Evolutionary conservation across 2,113 vertebrate genomes (phyloP).

Genomic region (Gracilinanus agilis): DNA sequence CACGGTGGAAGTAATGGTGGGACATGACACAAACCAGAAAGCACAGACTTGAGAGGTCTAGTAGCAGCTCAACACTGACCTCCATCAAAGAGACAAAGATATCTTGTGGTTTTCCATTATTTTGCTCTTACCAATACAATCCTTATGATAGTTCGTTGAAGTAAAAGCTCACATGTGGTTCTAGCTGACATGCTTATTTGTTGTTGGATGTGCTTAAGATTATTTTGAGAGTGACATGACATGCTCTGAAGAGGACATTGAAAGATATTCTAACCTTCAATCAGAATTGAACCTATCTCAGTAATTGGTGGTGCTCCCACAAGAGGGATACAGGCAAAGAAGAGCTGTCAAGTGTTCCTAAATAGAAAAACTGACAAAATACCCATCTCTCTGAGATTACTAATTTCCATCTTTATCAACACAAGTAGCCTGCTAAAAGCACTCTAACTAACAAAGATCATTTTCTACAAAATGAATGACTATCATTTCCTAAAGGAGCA

Average conservation of each 20-base stretch:
- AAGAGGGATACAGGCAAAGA: background rate
- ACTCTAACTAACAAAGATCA: background rate
- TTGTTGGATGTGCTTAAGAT: background rate
- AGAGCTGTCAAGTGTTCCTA: background rate
- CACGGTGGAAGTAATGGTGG: background rate
- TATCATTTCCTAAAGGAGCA: background rate
- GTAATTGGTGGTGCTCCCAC: background rate
- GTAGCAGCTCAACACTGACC: background rate
- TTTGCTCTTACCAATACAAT: conserved; percentile 23
- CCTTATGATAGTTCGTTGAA: background rate
- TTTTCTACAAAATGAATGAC: background rate
- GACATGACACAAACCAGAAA: background rate
- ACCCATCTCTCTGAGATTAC: no score
- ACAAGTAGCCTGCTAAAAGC: background rate
- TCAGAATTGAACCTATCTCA: background rate
- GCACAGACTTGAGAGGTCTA: conserved; percentile 17
- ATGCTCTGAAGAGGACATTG: background rate
- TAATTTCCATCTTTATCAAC: background rate
- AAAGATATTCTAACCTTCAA: background rate
- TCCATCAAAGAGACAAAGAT: background rate
- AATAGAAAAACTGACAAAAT: background rate
- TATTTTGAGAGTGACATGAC: background rate
- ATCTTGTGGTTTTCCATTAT: background rate
- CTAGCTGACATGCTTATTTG: background rate
- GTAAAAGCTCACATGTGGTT: background rate